Base-by-base conservation (phyloP, 1,140 invertebrate genomes). In the Drosophila ananassae region DNA sequence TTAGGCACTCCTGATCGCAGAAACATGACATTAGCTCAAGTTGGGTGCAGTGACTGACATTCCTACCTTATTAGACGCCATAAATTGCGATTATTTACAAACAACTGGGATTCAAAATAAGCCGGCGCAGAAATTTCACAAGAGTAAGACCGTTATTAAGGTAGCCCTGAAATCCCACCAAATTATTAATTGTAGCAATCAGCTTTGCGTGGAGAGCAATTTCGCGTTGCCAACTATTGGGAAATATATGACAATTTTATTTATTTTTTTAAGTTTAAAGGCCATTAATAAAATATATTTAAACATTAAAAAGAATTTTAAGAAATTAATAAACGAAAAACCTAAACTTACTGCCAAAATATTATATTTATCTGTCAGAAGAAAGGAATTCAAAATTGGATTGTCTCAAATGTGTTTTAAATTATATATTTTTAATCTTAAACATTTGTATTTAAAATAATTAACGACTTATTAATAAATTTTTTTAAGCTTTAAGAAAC, bases 41-140 rank as follows among this genome's bases (percentile, higher is more conserved):
- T 9, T 21, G 8, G 2, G 12, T 47, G 0, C 8, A n/a, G 13
- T 22, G n/a, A 24, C 12, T 30, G 2, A 2, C 1, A 3, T 12
- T 12, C 17, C 17, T 59, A 85, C 81, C 78, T 81, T 85, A 32
- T 81, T 85, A 7, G 69, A 67, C 22, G 81, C 81, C 81, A 85
- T 85, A 46, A 5, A 13, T 3, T 25, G 37, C 0, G 22, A 37
- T 34, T 62, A 48, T 47, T 66, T 44, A 1, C 1, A 0, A 58
- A 52, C 32, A 8, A 21, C 1, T 10, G 0, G 6, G 6, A 51
- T 44, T 51, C 56, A 28, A 28, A 64, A 34, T 48, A 37, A 32
- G 2, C 41, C 60, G 73, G 59, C 50, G 52, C 51, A 87, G 24
- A 64, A 32, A 84, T 84, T 84, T 85, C 82, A 89, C 82, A 85